phyloP scores from a whole-genome alignment of 1,140 invertebrate genomes.

The Grapholita molesta region DNA sequence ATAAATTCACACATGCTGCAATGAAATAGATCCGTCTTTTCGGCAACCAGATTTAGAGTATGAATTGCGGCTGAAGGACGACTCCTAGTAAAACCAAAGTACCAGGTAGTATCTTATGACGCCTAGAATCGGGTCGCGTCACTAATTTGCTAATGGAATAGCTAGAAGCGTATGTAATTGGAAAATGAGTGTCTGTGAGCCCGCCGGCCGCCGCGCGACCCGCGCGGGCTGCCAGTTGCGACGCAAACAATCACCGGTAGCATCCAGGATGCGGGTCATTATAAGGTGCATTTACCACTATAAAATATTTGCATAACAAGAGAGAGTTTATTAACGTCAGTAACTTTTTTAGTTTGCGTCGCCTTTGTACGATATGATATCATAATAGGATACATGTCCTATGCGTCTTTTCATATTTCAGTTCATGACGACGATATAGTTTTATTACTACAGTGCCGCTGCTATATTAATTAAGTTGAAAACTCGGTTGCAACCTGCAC shows the following conservation, averaged over 20 bases:
- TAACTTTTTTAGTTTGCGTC: too few relatives aligned
- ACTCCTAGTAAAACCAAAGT: not conserved
- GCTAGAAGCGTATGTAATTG: conserved; percentile 37
- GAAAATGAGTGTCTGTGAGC: conserved; percentile 33
- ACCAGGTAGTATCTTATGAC: not conserved
- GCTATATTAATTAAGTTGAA: not conserved
- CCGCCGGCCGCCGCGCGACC: conserved; percentile 28
- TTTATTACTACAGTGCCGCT: too few relatives aligned
- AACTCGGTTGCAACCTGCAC: not conserved
- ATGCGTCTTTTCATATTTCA: too few relatives aligned
- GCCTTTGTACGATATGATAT: too few relatives aligned
- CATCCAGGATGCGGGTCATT: conserved; percentile 61
- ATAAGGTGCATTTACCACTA: conserved; percentile 34
- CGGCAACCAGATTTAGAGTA: too few relatives aligned
- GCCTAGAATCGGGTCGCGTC: conserved; percentile 19
- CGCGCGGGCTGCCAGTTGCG: conserved; percentile 26
- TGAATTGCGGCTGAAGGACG: too few relatives aligned
- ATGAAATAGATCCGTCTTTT: too few relatives aligned
- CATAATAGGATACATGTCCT: too few relatives aligned
- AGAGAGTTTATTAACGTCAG: conserved; percentile 7
- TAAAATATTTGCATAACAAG: conserved; percentile 15
- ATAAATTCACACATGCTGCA: too few relatives aligned
- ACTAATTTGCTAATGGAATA: conserved; percentile 38
- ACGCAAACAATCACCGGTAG: conserved; percentile 41
- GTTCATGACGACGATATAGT: too few relatives aligned